These are phyloP conservation scores for Bostrychus sinensis DNA, from an alignment of 2,113 vertebrate species.

Conservation along the genomic window DNA sequence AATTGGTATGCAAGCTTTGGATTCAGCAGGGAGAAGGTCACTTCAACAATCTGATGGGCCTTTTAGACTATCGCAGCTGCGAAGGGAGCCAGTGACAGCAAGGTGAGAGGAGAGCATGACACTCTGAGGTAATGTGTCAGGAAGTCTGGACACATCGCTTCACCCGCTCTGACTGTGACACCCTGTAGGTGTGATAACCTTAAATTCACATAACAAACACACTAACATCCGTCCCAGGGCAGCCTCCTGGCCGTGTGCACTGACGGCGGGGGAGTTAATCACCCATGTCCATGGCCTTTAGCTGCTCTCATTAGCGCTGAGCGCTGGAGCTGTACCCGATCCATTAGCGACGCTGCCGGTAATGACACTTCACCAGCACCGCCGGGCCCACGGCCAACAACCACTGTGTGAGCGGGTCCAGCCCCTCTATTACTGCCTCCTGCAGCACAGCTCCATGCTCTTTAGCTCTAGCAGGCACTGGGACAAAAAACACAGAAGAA, in stretches of 20 bases:
- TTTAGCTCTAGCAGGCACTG: slow-evolving; percentile 53
- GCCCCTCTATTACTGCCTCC: slow-evolving; percentile 65
- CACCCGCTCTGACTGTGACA: slow-evolving; percentile 59
- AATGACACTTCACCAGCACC: slow-evolving; percentile 80
- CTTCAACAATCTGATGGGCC: slow-evolving; percentile 70
- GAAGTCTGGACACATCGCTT: slow-evolving; percentile 61
- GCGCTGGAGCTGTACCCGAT: slow-evolving; percentile 82
- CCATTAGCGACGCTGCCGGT: slow-evolving; percentile 83
- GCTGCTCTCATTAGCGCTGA: slow-evolving; percentile 87
- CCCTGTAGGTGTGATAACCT: slow-evolving; percentile 67
- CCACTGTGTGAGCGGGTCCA: slow-evolving; percentile 33
- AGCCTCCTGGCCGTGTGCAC: slow-evolving; percentile 56
- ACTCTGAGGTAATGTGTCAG: slow-evolving; percentile 64
- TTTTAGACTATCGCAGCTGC: slow-evolving; percentile 58
- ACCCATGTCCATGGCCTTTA: slow-evolving; percentile 85
- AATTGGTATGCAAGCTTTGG: slow-evolving; percentile 71
- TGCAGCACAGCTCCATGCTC: slow-evolving; percentile 41
- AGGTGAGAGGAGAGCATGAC: slow-evolving; percentile 53
- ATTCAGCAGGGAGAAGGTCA: slow-evolving; percentile 74
- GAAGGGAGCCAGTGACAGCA: slow-evolving; percentile 52
- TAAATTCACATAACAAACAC: slow-evolving; percentile 46
- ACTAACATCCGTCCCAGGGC: slow-evolving; percentile 62
- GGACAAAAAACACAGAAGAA: slow-evolving; percentile 39
- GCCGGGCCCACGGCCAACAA: slow-evolving; percentile 71
- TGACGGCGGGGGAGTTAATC: slow-evolving; percentile 79